phyloP scores from a whole-genome alignment of 2,113 vertebrate genomes.

The Hemicordylus capensis region DNA sequence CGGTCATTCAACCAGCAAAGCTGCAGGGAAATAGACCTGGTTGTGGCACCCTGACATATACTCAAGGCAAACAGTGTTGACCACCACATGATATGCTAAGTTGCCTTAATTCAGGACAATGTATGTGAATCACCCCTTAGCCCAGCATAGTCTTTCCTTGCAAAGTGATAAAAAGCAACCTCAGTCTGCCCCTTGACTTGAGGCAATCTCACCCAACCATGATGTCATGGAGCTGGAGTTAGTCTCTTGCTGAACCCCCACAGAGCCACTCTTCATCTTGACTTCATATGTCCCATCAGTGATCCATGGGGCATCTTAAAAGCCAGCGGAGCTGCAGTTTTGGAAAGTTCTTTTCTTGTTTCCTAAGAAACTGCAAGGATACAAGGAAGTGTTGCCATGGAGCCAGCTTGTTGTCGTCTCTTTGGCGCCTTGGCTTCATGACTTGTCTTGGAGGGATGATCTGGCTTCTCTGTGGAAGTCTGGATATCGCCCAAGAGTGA shows the following conservation, averaged over 20 bases:
- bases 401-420: not conserved
- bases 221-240: not conserved
- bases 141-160: not conserved
- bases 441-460: not conserved
- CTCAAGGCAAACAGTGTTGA: not conserved
- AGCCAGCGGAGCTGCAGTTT: not conserved
- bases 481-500: slow-evolving; percentile 15
- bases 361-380: slow-evolving; percentile 19
- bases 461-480: not conserved
- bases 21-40: not conserved
- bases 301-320: not conserved
- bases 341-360: slow-evolving; percentile 12
- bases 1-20: too few relatives aligned
- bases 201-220: too few relatives aligned
- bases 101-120: not conserved
- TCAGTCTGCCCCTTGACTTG: not conserved
- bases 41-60: not conserved
- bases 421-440: slow-evolving; percentile 10
- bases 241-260: not conserved
- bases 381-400: slow-evolving; percentile 8
- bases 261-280: not conserved
- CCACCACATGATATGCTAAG: not conserved
- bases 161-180: not conserved
- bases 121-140: not conserved
- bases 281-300: not conserved